Conservation (phyloP, 2,113 vertebrate species). For the Sinocyclocheilus anophthalmus region DNA sequence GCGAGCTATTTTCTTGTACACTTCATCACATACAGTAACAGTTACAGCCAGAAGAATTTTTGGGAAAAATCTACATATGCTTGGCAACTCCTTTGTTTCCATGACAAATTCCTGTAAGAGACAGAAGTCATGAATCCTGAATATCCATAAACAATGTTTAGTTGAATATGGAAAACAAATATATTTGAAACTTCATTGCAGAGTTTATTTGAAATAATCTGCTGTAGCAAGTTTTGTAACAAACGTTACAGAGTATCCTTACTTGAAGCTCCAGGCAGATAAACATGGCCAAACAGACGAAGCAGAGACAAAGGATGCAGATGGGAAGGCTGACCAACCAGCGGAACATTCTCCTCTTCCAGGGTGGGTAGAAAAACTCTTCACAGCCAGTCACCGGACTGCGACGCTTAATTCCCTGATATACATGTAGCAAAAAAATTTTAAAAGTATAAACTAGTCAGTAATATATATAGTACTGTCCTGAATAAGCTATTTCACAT, state of each 20-base stretch:
- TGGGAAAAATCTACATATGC: slow-evolving; percentile 88
- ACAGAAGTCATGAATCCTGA: neutral
- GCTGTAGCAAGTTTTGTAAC: neutral
- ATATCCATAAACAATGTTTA: neutral
- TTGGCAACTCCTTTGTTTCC: slow-evolving; percentile 91
- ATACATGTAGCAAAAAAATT: neutral
- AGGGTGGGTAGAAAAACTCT: slow-evolving; percentile 93
- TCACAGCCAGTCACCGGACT: slow-evolving; percentile 90
- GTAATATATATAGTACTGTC: too few species aligned
- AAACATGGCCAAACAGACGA: slow-evolving; percentile 94
- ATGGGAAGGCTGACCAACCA: slow-evolving; percentile 92
- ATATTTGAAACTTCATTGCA: neutral
- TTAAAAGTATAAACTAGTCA: too few species aligned
- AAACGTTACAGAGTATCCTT: slow-evolving; percentile 42
- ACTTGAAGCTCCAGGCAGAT: slow-evolving; percentile 97
- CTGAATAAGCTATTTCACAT: too few species aligned
- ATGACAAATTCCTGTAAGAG: slow-evolving; percentile 87
- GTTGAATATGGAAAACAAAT: neutral
- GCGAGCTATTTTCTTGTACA: slow-evolving; percentile 93
- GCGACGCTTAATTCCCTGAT: slow-evolving; percentile 86
- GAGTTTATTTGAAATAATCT: neutral
- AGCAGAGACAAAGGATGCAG: slow-evolving; percentile 87
- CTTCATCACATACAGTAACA: slow-evolving; percentile 90
- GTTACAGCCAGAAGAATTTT: slow-evolving; percentile 92
- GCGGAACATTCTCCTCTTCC: slow-evolving; percentile 91